These are phyloP conservation scores for Malurus elegans DNA, from an alignment of 2,113 vertebrate species.

Conservation along the genomic window DNA sequence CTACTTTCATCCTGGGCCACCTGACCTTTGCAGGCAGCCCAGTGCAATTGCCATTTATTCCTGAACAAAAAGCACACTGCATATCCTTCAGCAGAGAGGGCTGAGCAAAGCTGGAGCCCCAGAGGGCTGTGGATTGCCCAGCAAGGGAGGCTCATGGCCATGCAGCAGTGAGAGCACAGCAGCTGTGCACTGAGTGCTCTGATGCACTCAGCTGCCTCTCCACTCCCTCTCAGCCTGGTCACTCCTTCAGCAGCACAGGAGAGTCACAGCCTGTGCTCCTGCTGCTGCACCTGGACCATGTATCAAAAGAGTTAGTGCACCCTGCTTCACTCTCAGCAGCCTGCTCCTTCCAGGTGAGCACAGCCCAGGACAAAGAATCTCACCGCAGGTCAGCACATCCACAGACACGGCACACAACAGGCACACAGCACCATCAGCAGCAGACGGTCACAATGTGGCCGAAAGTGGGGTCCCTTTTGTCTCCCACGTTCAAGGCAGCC, in stretches of 20 bases:
- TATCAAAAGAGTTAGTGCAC: not conserved
- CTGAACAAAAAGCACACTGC: not conserved
- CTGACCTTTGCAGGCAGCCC: not conserved
- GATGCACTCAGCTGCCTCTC: not conserved
- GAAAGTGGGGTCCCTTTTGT: not conserved
- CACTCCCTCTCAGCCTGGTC: not conserved
- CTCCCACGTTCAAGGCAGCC: not conserved
- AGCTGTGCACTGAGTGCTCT: fast-evolving
- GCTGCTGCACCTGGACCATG: not conserved
- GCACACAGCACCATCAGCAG: not conserved
- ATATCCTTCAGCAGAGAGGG: not conserved
- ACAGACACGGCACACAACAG: fast-evolving
- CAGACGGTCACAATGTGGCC: fast-evolving
- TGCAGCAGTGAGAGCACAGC: not conserved
- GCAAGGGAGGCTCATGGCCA: not conserved
- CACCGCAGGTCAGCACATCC: fast-evolving
- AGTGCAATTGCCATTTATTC: not conserved
- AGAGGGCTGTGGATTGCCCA: not conserved
- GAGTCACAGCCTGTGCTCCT: not conserved
- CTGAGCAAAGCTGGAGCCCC: not conserved
- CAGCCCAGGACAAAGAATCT: not conserved
- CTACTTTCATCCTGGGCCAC: not conserved
- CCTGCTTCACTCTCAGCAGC: not conserved
- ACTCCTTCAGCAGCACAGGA: not conserved
- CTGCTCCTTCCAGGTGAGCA: not conserved